Conservation (phyloP, 37 sponge, comb jelly and placozoan species). For the Halichondria panicea region DNA sequence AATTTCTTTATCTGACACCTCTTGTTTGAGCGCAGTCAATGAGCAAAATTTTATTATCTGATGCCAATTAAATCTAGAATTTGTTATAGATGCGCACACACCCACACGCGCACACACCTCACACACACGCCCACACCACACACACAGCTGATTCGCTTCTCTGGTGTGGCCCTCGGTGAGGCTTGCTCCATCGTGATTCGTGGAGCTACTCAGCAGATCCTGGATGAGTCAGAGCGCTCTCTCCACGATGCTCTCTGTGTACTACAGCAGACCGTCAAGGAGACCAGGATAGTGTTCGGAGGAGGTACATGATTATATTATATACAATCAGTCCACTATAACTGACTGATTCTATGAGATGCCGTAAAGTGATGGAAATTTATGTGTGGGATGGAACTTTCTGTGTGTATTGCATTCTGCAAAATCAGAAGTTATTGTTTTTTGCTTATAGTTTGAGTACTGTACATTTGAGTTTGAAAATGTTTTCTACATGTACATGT, state of each 20-base stretch:
- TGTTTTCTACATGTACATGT: background rate
- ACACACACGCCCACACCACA: background rate
- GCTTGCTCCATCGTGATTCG: conserved; percentile 96
- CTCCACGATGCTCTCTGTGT: conserved; percentile 99
- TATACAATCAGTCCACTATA: too few species aligned
- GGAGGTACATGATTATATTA: conserved; percentile 88
- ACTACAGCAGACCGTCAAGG: conserved; percentile 94
- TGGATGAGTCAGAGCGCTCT: conserved; percentile 97
- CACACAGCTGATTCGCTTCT: conserved; percentile 62
- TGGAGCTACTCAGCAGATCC: conserved; percentile 98
- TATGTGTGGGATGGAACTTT: background rate
- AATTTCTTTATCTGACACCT: too few species aligned
- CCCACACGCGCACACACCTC: too few species aligned
- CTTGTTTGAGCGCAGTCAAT: too few species aligned
- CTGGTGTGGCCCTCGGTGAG: conserved; percentile 91
- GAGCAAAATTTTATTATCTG: too few species aligned
- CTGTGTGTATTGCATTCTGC: too few species aligned
- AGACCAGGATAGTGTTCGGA: conserved; percentile 90
- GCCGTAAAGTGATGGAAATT: background rate
- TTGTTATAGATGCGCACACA: too few species aligned
- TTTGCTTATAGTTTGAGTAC: too few species aligned
- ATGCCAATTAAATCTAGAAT: too few species aligned
- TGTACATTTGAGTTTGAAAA: too few species aligned
- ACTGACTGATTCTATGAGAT: too few species aligned
- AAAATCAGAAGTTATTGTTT: too few species aligned